phyloP scores from a whole-genome alignment of 2,113 vertebrate species.

The Bungarus multicinctus region DNA sequence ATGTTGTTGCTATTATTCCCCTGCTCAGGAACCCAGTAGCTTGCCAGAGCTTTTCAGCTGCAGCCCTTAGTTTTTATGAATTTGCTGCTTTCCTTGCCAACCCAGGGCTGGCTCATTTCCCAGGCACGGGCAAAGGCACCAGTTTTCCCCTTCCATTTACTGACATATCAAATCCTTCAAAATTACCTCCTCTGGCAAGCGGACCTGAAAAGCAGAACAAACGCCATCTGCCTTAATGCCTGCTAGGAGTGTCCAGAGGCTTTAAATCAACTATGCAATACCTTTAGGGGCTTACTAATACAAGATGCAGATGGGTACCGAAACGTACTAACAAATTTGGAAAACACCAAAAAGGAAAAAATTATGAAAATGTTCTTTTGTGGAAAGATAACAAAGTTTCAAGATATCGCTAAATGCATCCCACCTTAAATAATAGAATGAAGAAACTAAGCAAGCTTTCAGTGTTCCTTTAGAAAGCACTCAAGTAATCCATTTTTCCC shows the following conservation, averaged over 20 bases:
- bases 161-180: background rate
- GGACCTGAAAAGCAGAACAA: background rate
- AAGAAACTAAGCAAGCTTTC: background rate
- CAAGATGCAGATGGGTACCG: background rate
- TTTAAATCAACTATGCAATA: background rate
- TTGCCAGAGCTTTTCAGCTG: conserved; percentile 13
- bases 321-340: background rate
- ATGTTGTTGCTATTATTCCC: background rate
- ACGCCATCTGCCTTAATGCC: conserved; percentile 11
- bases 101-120: background rate
- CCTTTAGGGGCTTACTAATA: background rate
- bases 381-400: background rate
- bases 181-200: background rate
- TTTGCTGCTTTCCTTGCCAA: background rate
- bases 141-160: conserved; percentile 4
- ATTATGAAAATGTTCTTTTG: background rate
- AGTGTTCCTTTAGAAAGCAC: background rate
- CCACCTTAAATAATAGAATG: background rate
- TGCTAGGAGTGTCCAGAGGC: background rate
- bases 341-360: background rate
- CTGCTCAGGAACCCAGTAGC: background rate
- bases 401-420: background rate
- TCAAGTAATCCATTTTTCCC: background rate
- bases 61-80: background rate
- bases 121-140: background rate